Percentiles rank a stretch among this genome's conserved stretches.
Conservation (phyloP, 92 coral and sea anemone genomes). For the Porites evermanni region DNA sequence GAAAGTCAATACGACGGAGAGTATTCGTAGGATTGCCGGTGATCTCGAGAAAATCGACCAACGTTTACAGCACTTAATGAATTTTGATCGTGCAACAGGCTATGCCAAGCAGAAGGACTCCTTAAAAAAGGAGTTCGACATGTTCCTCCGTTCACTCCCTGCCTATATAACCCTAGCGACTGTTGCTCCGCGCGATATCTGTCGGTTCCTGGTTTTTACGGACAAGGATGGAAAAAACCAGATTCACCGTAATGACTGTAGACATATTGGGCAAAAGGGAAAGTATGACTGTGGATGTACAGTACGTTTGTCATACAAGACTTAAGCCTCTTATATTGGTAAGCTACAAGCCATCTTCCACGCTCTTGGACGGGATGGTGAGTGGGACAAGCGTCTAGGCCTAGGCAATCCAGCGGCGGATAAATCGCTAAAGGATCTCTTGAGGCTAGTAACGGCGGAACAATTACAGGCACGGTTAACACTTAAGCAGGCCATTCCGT, state of each 20-base stretch:
- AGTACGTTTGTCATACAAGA: slow-evolving; percentile 46
- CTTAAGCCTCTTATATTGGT: slow-evolving; percentile 49
- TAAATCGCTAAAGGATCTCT: slow-evolving; percentile 44
- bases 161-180: slow-evolving; percentile 25
- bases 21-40: not conserved
- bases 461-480: slow-evolving; percentile 64
- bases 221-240: slow-evolving; percentile 59
- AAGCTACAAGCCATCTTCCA: slow-evolving; percentile 53
- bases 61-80: slow-evolving; percentile 52
- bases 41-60: slow-evolving; percentile 29
- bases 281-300: slow-evolving; percentile 46
- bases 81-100: slow-evolving; percentile 26
- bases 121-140: slow-evolving; percentile 33
- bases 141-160: slow-evolving; percentile 40
- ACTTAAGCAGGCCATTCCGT: slow-evolving; percentile 73
- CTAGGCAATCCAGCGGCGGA: slow-evolving; percentile 70
- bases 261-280: slow-evolving; percentile 35
- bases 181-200: slow-evolving; percentile 49
- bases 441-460: slow-evolving; percentile 59
- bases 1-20: not conserved
- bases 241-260: slow-evolving; percentile 57
- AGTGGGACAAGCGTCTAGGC: slow-evolving; percentile 60
- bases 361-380: slow-evolving; percentile 59
- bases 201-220: slow-evolving; percentile 66
- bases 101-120: slow-evolving; percentile 58